Conservation (phyloP, 2,797 vertebrate genomes). For the Hoplostethus atlanticus region DNA sequence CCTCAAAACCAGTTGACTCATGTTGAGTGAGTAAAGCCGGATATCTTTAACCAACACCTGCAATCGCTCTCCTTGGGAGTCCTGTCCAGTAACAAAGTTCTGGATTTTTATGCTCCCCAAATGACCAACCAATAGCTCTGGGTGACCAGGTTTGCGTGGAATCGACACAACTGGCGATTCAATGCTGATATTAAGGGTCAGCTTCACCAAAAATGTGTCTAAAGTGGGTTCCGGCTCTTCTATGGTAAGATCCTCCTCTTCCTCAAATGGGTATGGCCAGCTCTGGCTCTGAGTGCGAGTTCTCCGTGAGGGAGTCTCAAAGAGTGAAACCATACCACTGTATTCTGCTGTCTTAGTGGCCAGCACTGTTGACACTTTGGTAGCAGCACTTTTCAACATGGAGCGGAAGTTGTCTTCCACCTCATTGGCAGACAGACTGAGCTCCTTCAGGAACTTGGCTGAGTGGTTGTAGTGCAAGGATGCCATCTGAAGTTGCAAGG, state of each 20-base stretch:
- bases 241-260: conserved; percentile 77
- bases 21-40: conserved; percentile 95
- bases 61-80: conserved; percentile 87
- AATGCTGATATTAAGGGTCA: conserved; percentile 94
- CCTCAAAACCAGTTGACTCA: conserved; percentile 84
- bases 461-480: conserved; percentile 98
- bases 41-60: conserved; percentile 97
- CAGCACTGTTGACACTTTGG: conserved; percentile 94
- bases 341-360: conserved; percentile 97
- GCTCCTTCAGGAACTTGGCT: conserved; percentile 94
- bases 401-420: conserved; percentile 95
- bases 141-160: conserved; percentile 93
- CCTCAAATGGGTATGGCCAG: conserved; percentile 82
- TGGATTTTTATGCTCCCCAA: conserved; percentile 95
- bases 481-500: conserved; percentile 93
- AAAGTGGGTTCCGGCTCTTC: conserved; percentile 71
- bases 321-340: conserved; percentile 96
- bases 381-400: conserved; percentile 95
- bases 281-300: conserved; percentile 80
- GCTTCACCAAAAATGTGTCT: conserved; percentile 89
- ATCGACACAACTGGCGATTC: conserved; percentile 96
- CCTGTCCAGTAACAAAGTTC: conserved; percentile 91
- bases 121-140: conserved; percentile 94
- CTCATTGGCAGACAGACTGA: conserved; percentile 95
- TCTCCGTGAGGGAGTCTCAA: conserved; percentile 88